A percentile compares a stretch with the other conserved stretches of the same genome.
Conservation (phyloP, 2,113 vertebrate genomes). For the Marmota monax region DNA sequence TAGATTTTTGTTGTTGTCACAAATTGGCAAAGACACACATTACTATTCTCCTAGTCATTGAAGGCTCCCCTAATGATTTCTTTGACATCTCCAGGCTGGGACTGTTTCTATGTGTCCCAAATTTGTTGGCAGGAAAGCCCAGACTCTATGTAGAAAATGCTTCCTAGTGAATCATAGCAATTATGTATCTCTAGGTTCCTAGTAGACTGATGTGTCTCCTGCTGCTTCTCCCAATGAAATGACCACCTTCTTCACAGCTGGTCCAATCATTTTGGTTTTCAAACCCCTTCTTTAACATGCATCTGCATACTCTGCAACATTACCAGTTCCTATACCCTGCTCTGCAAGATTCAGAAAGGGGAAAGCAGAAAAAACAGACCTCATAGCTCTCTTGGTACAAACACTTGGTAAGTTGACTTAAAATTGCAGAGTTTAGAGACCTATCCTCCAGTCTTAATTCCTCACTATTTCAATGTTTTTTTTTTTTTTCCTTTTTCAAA, state of each 20-base stretch:
- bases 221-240: neutral
- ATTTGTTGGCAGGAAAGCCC: neutral
- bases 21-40: neutral
- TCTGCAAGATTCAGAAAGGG: conserved; percentile 7
- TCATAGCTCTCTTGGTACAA: neutral
- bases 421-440: neutral
- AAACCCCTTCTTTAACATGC: conserved; percentile 12
- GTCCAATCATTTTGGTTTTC: neutral
- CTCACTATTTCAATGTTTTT: neutral
- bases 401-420: neutral
- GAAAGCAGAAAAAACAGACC: neutral
- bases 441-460: neutral
- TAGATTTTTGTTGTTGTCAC: neutral
- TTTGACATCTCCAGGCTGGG: neutral
- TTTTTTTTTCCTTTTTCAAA: conserved; percentile 29
- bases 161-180: neutral
- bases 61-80: neutral
- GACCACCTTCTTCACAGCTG: neutral
- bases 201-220: neutral
- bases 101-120: neutral
- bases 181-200: neutral
- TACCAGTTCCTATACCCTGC: neutral
- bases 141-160: neutral
- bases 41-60: neutral
- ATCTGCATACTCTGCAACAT: neutral